These are phyloP conservation scores for Syndactyla subalaris DNA, from an alignment of 2,797 vertebrate species.

Conservation along the genomic window DNA sequence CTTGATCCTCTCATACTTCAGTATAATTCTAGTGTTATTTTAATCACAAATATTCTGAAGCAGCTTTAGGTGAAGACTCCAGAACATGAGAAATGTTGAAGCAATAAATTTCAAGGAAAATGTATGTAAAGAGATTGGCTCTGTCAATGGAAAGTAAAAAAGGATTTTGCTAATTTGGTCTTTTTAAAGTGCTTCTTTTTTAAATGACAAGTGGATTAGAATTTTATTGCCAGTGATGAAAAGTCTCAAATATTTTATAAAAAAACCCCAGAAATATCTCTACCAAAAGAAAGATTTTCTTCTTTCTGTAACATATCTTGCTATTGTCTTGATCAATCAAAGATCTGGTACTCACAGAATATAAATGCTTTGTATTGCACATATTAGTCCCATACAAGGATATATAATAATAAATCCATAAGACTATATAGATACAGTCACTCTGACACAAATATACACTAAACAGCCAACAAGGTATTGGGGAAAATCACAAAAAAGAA, in stretches of 20 bases:
- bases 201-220: background rate
- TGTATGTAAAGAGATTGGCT: background rate
- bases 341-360: background rate
- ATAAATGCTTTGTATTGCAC: background rate
- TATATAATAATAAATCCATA: background rate
- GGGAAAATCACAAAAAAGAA: background rate
- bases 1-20: background rate
- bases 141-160: background rate
- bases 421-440: background rate
- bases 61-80: background rate
- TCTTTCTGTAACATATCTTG: background rate
- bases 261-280: background rate
- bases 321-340: background rate
- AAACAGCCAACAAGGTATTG: background rate
- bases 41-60: background rate
- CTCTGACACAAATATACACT: background rate
- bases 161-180: background rate
- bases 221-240: conserved; percentile 5
- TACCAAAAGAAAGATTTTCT: background rate
- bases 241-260: background rate
- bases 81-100: background rate
- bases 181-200: background rate
- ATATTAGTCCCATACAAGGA: background rate
- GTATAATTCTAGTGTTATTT: background rate
- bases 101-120: background rate